These are phyloP conservation scores for Hydrocynus forskahlii DNA, from an alignment of 2,797 vertebrate genomes.

Conservation along the genomic window DNA sequence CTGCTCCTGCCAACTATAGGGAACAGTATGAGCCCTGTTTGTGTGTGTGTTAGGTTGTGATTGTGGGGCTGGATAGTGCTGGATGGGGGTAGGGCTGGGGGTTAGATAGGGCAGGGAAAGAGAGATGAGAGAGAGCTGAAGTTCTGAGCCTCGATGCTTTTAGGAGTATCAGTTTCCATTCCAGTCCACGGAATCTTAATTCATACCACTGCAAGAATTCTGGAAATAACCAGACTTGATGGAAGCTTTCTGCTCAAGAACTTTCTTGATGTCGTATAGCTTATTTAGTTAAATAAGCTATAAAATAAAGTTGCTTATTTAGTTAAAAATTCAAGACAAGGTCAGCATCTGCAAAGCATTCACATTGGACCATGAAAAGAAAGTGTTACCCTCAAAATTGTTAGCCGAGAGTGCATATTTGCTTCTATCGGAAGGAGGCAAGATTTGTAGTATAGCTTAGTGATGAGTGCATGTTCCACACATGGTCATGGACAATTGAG, in stretches of 20 bases:
- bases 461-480: not conserved
- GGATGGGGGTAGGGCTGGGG: not conserved
- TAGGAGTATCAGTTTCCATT: constrained; percentile 8
- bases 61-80: constrained; percentile 32
- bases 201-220: constrained; percentile 20
- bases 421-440: no score
- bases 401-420: no score
- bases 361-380: no score
- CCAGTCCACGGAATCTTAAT: constrained; percentile 11
- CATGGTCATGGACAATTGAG: not conserved
- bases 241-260: not conserved
- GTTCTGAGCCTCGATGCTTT: not conserved
- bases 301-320: no score
- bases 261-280: no score
- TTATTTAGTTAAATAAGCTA: no score
- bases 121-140: constrained; percentile 30
- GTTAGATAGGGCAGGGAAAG: not conserved
- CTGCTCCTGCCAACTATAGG: constrained; percentile 21
- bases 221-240: not conserved
- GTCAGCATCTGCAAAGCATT: no score
- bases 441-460: no score
- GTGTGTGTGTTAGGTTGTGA: constrained; percentile 27
- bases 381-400: no score
- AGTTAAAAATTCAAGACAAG: no score
- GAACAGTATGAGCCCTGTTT: constrained; percentile 59